phyloP scores from a whole-genome alignment of 2,888 invertebrate species.

The Dimorphilus gyrociliatus region DNA sequence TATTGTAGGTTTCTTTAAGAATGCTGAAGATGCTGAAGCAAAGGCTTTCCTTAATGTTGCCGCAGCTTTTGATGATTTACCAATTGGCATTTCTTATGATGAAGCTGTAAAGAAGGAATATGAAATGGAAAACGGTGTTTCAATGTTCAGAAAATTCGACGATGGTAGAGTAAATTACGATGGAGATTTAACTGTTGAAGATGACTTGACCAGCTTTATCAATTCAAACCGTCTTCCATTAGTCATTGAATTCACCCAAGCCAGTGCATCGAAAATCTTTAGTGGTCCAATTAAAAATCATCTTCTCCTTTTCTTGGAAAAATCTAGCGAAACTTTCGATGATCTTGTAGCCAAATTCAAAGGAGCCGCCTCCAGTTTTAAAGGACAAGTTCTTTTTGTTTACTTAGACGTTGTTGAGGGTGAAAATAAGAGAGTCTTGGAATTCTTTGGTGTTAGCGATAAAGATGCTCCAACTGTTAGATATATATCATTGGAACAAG shows the following conservation, averaged over 20 bases:
- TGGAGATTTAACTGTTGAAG: conserved; percentile 43
- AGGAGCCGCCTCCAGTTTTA: conserved; percentile 70
- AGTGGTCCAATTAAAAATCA: conserved; percentile 95
- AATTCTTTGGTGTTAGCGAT: conserved; percentile 96
- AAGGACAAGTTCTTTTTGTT: conserved; percentile 75
- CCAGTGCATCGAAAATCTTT: conserved; percentile 94
- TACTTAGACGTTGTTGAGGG: conserved; percentile 85
- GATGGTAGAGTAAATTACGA: not conserved
- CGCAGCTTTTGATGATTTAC: conserved; percentile 62
- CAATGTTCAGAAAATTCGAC: conserved; percentile 67
- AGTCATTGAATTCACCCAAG: conserved; percentile 88
- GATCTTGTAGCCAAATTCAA: conserved; percentile 59
- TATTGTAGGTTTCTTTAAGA: conserved; percentile 46
- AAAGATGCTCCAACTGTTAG: conserved; percentile 57
- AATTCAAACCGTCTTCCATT: conserved; percentile 66
- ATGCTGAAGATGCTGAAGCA: conserved; percentile 48
- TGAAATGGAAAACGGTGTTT: conserved; percentile 58
- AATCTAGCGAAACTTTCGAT: conserved; percentile 54
- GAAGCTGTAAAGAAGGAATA: conserved; percentile 62
- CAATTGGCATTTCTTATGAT: conserved; percentile 67
- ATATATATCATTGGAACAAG: conserved; percentile 76
- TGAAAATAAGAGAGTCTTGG: conserved; percentile 89
- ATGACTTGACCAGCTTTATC: conserved; percentile 63
- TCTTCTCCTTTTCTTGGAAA: conserved; percentile 80
- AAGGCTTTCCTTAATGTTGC: conserved; percentile 69